Percentiles rank a stretch among this genome's conserved stretches.
Conservation (phyloP, 1,140 invertebrate species). For the Drosophila suzukii region DNA sequence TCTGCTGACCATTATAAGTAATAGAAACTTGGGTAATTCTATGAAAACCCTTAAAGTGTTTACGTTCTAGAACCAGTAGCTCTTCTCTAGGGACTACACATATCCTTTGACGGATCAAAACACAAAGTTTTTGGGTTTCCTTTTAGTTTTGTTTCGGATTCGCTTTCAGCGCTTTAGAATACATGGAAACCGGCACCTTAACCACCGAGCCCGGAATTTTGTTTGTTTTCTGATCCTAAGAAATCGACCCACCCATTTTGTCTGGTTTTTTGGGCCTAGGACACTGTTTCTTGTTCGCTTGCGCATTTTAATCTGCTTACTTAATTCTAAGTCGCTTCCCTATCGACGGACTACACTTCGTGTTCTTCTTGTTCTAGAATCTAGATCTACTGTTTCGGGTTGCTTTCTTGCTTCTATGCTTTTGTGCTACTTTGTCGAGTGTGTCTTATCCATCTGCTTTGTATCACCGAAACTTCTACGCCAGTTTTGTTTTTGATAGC, state of each 20-base stretch:
- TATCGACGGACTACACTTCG: neutral
- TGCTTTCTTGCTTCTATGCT: neutral
- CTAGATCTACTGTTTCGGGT: constrained; percentile 1
- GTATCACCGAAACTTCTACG: neutral
- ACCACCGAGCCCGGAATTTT: neutral
- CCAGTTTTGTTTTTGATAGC: neutral
- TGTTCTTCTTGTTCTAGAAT: constrained; percentile 1
- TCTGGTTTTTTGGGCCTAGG: constrained; percentile 11
- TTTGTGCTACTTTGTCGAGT: neutral
- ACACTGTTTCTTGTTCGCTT: constrained; percentile 13
- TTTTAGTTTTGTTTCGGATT: neutral
- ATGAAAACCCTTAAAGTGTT: neutral
- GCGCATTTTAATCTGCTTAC: constrained; percentile 2
- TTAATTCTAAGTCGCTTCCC: constrained; percentile 1
- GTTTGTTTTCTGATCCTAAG: neutral
- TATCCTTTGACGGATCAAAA: neutral
- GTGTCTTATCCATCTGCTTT: neutral
- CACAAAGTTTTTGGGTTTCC: too few relatives aligned
- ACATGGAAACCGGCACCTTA: constrained; percentile 1
- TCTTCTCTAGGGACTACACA: neutral
- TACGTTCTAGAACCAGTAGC: neutral
- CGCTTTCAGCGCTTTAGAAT: constrained; percentile 18
- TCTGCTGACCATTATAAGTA: neutral
- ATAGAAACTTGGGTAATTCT: neutral
- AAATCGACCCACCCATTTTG: constrained; percentile 10